phyloP scores from a whole-genome alignment of 1,140 invertebrate genomes.

The Nasonia longicornis region DNA sequence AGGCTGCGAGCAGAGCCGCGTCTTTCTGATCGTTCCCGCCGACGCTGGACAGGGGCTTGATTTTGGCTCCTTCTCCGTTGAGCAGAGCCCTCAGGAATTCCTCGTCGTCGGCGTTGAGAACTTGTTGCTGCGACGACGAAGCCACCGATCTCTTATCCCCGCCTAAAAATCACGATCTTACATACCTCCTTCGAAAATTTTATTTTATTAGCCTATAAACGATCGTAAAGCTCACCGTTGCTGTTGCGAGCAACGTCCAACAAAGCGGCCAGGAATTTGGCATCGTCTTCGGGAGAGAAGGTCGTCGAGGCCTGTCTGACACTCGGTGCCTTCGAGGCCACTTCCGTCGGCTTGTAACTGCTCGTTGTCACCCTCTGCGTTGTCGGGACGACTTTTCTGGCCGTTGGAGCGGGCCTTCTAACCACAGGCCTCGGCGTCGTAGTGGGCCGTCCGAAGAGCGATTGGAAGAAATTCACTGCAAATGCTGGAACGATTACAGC shows the following conservation, averaged over 20 bases:
- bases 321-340: constrained; percentile 16
- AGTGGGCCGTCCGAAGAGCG: constrained; percentile 57
- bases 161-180: too few relatives aligned
- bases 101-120: constrained; percentile 56
- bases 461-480: constrained; percentile 58
- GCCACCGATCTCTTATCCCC: too few relatives aligned
- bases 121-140: constrained; percentile 6
- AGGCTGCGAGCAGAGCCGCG: constrained; percentile 75
- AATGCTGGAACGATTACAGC: constrained; percentile 48
- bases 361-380: constrained; percentile 5
- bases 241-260: constrained; percentile 52
- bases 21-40: constrained; percentile 68
- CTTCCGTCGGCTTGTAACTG: neutral
- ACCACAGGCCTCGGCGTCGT: constrained; percentile 45
- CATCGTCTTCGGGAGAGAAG: constrained; percentile 62
- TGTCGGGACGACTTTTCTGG: constrained; percentile 47
- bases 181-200: too few relatives aligned
- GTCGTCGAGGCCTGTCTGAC: constrained; percentile 53
- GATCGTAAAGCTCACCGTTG: neutral
- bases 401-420: constrained; percentile 43
- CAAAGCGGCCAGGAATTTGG: constrained; percentile 59
- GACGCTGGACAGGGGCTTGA: constrained; percentile 40
- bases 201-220: too few relatives aligned
- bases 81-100: constrained; percentile 59
- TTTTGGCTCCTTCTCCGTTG: constrained; percentile 47